Base-by-base conservation (phyloP, 1,140 invertebrate genomes). In the Caenorhabditis inopinata region DNA sequence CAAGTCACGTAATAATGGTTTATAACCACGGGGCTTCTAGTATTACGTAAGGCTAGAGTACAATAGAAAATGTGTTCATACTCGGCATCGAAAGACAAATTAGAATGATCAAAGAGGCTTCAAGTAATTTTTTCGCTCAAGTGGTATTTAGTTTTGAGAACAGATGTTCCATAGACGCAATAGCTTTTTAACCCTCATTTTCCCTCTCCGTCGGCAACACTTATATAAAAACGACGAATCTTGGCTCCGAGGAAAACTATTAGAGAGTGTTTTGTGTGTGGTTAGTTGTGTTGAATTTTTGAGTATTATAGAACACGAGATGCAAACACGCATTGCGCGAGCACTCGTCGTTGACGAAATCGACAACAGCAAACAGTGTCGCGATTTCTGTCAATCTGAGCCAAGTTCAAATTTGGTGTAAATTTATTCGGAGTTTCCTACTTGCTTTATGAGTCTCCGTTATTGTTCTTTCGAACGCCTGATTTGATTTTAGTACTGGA, bases 1-100 rank as follows among this genome's bases (percentile, higher is more conserved):
- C 58, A 68, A n/a, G n/a, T n/a, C n/a, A n/a, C 58, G 58, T 68
- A 68, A 68, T 68, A 68, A 68, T 68, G 58, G 58, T 68, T 68
- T 42, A 68, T 68, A 25, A 21, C 51, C 27, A 58, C 58, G 7
- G 29, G 58, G 29, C 23, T 16, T 68, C 11, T 68, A 68, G 35
- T 68, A 68, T 68, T 29, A 68, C 58, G 58, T 68, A 68, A 68
- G 32, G 21, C 38, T 18, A 68, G 32, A 68, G 35, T 68, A 68
- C 58, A 68, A 68, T 68, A 12, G 53, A 9, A 53, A 25, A 25
- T 25, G 51, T 32, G 25, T 25, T 1, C 51, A 58, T 32, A 16
- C 51, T 58, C 27, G n/a, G 51, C 29, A 58, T 25, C 29, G 2
- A 51, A 51, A 58, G 25, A 32, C 51, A 32, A 58, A 32, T 58